These are phyloP conservation scores for Apis mellifera DNA, from an alignment of 1,140 invertebrate genomes.

Conservation along the genomic window Amel_HAv3.1 CM009939.2:1931501-1932000, in stretches of 20 bases:
- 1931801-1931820: slow-evolving; percentile 76
- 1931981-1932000: slow-evolving; percentile 8
- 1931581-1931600: slow-evolving; percentile 88
- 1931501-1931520: slow-evolving; percentile 80
- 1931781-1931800: slow-evolving; percentile 72
- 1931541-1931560: slow-evolving; percentile 88
- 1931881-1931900: slow-evolving; percentile 89
- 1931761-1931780: slow-evolving; percentile 75
- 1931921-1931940: slow-evolving; percentile 71
- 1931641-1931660: too few relatives aligned
- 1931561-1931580: slow-evolving; percentile 86
- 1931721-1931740: slow-evolving; percentile 56
- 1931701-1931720: background rate
- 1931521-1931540: slow-evolving; percentile 82
- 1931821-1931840: slow-evolving; percentile 86
- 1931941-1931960: slow-evolving; percentile 14
- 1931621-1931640: slow-evolving; percentile 83
- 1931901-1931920: slow-evolving; percentile 85
- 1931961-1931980: too few relatives aligned
- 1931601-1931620: slow-evolving; percentile 89
- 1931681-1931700: background rate
- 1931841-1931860: slow-evolving; percentile 87
- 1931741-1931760: slow-evolving; percentile 77
- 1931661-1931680: background rate
- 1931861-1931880: slow-evolving; percentile 87